phyloP scores from a whole-genome alignment of 2,888 invertebrate species.

The Chrysolina haemoptera region DNA sequence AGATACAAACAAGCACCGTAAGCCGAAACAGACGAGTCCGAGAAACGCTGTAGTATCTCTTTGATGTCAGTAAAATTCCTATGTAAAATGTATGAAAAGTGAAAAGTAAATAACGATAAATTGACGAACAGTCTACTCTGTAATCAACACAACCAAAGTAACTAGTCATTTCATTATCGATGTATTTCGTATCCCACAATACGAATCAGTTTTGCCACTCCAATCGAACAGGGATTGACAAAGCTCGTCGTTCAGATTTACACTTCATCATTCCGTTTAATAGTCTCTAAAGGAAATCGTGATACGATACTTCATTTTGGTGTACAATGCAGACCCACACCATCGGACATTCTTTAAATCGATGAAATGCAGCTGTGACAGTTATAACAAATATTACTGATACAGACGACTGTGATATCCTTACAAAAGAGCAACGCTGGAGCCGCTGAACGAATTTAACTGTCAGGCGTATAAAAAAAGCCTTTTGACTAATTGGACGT shows the following conservation, averaged over 20 bases:
- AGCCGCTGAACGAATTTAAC: slow-evolving; percentile 25
- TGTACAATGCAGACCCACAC: slow-evolving; percentile 35
- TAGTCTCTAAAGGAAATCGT: slow-evolving; percentile 61
- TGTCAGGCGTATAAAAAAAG: slow-evolving; percentile 28
- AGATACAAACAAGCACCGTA: no score
- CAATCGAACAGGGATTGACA: background rate
- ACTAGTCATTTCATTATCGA: background rate
- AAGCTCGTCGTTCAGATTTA: slow-evolving; percentile 42
- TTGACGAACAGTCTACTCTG: background rate
- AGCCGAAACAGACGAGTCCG: no score
- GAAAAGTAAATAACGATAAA: background rate
- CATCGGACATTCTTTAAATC: slow-evolving; percentile 26
- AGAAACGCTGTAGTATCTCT: no score
- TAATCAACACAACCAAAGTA: slow-evolving; percentile 4
- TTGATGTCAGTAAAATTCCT: no score
- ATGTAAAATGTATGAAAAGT: background rate
- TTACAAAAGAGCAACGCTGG: slow-evolving; percentile 28
- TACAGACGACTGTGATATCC: slow-evolving; percentile 29
- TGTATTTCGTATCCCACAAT: background rate
- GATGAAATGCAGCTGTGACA: slow-evolving; percentile 27
- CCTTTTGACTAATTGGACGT: slow-evolving; percentile 26
- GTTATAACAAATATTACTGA: slow-evolving; percentile 32
- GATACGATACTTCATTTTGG: slow-evolving; percentile 57
- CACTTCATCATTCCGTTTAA: slow-evolving; percentile 64
- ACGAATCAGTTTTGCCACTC: slow-evolving; percentile 3